Conservation (phyloP, 2,113 vertebrate genomes). For the Petrocephalus zakoni region DNA sequence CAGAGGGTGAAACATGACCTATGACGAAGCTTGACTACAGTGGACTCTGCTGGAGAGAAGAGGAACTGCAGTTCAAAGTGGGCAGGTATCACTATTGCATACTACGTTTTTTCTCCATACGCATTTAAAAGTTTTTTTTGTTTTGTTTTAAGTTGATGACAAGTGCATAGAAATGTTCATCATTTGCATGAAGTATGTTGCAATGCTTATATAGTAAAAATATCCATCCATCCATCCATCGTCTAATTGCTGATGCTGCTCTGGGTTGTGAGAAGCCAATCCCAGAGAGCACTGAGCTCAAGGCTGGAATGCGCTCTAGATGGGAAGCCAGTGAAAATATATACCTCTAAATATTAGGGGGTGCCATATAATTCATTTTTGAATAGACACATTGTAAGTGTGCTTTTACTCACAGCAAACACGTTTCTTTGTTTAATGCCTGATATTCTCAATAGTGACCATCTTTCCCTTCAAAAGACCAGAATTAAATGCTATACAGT, state of each 20-base stretch:
- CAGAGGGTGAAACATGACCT: slow-evolving; percentile 27
- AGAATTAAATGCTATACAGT: neutral
- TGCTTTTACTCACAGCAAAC: neutral
- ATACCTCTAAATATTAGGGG: neutral
- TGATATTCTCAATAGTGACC: neutral
- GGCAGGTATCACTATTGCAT: neutral
- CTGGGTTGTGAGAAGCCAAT: neutral
- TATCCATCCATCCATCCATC: neutral
- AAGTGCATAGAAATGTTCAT: neutral
- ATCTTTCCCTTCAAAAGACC: neutral
- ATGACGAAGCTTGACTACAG: slow-evolving; percentile 39
- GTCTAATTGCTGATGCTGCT: neutral
- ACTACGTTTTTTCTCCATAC: neutral
- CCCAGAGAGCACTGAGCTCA: neutral
- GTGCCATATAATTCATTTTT: neutral
- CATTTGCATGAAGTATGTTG: neutral
- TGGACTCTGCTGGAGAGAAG: slow-evolving; percentile 48
- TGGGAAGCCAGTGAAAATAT: neutral
- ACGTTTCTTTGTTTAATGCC: neutral
- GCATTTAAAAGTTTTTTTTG: neutral
- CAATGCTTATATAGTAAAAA: neutral
- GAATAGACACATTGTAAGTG: neutral
- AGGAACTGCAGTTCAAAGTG: slow-evolving; percentile 30
- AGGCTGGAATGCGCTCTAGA: neutral
- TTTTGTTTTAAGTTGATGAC: neutral